Conservation (phyloP, 53 echinoderm and acorn worm genomes). For the Holothuria leucospilota region DNA sequence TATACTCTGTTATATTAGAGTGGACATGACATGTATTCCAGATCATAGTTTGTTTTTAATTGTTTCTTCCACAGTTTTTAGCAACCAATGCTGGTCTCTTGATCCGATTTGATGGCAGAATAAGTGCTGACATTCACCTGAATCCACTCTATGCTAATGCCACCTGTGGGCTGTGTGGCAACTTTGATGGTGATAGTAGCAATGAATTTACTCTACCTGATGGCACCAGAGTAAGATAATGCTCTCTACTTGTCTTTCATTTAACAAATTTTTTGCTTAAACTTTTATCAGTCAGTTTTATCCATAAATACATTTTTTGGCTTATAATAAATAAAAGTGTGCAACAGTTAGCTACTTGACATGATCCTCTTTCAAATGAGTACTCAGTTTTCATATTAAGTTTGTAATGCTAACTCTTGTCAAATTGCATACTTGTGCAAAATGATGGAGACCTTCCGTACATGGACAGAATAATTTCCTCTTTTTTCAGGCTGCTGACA, state of each 20-base stretch:
- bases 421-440: no score
- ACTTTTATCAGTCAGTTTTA: no score
- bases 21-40: background rate
- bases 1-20: no score
- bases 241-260: no score
- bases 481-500: slow-evolving; percentile 46
- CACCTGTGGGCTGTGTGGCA: slow-evolving; percentile 75
- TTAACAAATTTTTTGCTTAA: no score
- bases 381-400: no score
- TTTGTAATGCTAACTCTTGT: no score
- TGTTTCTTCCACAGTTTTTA: slow-evolving; percentile 40
- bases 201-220: slow-evolving; percentile 65
- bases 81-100: slow-evolving; percentile 53
- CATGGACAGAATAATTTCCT: background rate
- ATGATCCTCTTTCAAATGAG: no score
- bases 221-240: slow-evolving; percentile 53
- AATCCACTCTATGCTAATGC: slow-evolving; percentile 56
- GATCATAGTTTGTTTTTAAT: background rate
- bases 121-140: slow-evolving; percentile 55
- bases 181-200: slow-evolving; percentile 59
- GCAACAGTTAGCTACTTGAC: no score
- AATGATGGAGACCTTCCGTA: no score
- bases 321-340: no score
- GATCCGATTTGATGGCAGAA: slow-evolving; percentile 53
- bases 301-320: no score